Conservation (phyloP, 2,888 invertebrate species). For the Mythimna loreyi region DNA sequence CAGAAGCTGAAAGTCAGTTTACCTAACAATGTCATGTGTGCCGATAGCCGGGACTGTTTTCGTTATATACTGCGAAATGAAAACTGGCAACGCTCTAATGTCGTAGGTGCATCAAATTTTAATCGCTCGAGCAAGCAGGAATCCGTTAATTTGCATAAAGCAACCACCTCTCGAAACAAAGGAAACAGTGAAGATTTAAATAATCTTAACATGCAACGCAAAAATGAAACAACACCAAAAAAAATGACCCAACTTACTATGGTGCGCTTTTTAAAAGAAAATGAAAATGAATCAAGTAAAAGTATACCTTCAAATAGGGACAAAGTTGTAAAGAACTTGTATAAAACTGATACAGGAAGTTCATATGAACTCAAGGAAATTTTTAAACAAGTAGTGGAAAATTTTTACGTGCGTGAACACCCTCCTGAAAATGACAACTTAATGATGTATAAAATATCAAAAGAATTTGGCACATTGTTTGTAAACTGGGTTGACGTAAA, state of each 20-base stretch:
- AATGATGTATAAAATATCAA: constrained; percentile 19
- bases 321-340: not conserved
- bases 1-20: constrained; percentile 15
- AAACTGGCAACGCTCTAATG: not conserved
- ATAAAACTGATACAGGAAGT: not conserved
- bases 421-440: constrained; percentile 11
- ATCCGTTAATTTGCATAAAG: not conserved
- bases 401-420: not conserved
- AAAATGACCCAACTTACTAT: not conserved
- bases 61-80: not conserved
- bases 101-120: not conserved
- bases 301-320: not conserved
- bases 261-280: no score
- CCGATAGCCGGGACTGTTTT: constrained; percentile 6
- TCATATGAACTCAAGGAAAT: not conserved
- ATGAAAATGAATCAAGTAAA: not conserved
- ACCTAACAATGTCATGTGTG: constrained; percentile 14
- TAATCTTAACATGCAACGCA: constrained; percentile 4
- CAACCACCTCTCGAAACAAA: not conserved
- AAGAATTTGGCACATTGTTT: constrained; percentile 5
- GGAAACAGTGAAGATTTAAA: not conserved
- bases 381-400: not conserved
- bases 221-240: constrained; percentile 28
- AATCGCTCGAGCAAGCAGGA: not conserved
- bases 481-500: constrained; percentile 23